These are phyloP conservation scores for Chiloscyllium plagiosum DNA, from an alignment of 2,113 vertebrate species.

Conservation along the genomic window DNA sequence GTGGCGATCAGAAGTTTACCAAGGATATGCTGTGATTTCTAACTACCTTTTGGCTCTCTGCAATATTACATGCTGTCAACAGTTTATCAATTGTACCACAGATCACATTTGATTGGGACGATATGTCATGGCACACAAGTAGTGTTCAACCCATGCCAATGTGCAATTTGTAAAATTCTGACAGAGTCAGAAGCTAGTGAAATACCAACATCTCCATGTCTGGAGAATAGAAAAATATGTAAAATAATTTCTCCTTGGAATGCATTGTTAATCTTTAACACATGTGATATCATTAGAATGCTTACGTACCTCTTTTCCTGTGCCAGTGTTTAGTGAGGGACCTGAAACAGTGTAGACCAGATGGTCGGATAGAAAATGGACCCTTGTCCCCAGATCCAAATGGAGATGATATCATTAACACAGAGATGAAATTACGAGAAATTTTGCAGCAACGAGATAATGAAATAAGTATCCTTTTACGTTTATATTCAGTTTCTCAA, in stretches of 20 bases:
- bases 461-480: constrained; percentile 92
- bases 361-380: constrained; percentile 27
- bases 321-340: constrained; percentile 59
- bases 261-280: neutral
- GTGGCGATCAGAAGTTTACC: neutral
- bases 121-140: neutral
- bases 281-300: neutral
- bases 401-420: constrained; percentile 39
- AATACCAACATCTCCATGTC: neutral
- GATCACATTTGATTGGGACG: neutral
- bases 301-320: constrained; percentile 26
- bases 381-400: constrained; percentile 29
- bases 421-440: constrained; percentile 61
- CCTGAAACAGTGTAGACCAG: constrained; percentile 41
- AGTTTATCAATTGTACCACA: neutral
- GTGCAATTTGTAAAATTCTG: neutral
- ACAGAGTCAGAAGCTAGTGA: neutral
- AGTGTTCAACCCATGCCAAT: neutral
- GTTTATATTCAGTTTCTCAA: neutral
- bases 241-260: neutral
- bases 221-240: neutral
- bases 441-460: constrained; percentile 76
- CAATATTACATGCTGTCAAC: neutral
- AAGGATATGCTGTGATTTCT: neutral
- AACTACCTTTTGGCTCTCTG: neutral